Conservation (phyloP, 2,113 vertebrate species). For the Procapra przewalskii region DNA sequence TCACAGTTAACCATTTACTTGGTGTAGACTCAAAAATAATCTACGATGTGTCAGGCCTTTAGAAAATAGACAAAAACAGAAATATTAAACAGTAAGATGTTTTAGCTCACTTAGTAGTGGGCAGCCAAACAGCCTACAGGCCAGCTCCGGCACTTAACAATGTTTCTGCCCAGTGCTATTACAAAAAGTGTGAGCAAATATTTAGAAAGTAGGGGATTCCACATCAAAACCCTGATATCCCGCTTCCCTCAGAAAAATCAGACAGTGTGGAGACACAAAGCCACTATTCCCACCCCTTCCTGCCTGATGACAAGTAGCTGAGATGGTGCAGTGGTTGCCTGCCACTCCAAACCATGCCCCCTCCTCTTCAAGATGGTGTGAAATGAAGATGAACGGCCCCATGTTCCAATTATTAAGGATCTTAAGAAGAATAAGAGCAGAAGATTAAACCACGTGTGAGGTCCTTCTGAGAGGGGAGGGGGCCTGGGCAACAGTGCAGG, state of each 20-base stretch:
- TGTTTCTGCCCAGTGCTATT: neutral
- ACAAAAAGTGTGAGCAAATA: neutral
- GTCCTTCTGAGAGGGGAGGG: neutral
- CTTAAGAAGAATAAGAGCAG: neutral
- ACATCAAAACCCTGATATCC: neutral
- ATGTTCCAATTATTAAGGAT: neutral
- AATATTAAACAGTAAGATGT: neutral
- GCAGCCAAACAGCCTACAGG: neutral
- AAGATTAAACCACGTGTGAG: neutral
- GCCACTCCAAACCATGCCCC: rapidly evolving
- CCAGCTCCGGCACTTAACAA: neutral
- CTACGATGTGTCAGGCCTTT: neutral
- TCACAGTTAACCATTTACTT: neutral
- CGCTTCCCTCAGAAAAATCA: neutral
- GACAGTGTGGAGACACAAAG: neutral
- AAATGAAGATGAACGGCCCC: neutral
- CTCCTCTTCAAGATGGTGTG: neutral
- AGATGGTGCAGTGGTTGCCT: neutral
- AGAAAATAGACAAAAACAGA: neutral
- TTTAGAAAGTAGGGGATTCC: neutral
- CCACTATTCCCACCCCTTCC: neutral
- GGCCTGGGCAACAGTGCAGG: neutral
- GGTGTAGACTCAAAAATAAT: neutral
- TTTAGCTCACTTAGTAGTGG: neutral
- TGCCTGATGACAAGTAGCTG: neutral